These are phyloP conservation scores for Caranx ignobilis DNA, from an alignment of 2,113 vertebrate species.

Conservation along the genomic window DNA sequence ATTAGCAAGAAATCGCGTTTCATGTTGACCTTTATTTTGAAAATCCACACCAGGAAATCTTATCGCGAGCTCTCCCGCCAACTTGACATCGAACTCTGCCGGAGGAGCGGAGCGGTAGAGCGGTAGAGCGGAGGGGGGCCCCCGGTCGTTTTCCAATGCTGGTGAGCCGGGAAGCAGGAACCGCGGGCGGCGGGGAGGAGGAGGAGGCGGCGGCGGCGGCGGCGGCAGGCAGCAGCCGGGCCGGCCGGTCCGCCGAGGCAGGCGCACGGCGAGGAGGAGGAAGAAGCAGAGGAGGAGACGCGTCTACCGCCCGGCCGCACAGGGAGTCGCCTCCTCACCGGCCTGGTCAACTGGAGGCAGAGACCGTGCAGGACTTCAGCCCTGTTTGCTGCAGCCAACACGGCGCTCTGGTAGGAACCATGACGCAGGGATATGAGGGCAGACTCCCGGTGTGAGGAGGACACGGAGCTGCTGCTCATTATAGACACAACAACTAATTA, in stretches of 20 bases:
- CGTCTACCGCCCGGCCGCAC: constrained; percentile 9
- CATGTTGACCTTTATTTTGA: constrained; percentile 35
- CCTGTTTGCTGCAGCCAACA: constrained; percentile 87
- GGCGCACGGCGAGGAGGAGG: background rate
- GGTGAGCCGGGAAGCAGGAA: constrained; percentile 61
- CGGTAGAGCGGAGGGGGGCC: constrained; percentile 19
- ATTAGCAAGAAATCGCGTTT: too few relatives aligned
- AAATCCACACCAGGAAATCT: constrained; percentile 17
- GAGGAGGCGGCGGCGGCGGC: too few relatives aligned
- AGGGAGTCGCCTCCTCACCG: constrained; percentile 39
- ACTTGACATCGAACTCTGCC: constrained; percentile 8
- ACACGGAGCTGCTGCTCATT: background rate
- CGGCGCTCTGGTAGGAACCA: constrained; percentile 72
- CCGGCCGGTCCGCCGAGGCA: constrained; percentile 8
- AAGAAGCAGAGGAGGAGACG: constrained; percentile 16
- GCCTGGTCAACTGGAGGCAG: constrained; percentile 85
- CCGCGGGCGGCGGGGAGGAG: constrained; percentile 30
- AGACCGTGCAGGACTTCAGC: constrained; percentile 85
- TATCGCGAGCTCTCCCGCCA: accelerated
- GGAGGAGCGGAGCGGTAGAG: constrained; percentile 46
- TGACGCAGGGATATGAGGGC: constrained; percentile 66
- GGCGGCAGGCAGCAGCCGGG: background rate
- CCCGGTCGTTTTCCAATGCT: constrained; percentile 59
- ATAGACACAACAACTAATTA: background rate
- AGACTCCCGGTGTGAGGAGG: background rate